phyloP scores from a whole-genome alignment of 2,797 vertebrate species.

The Apogon hyalosoma region DNA sequence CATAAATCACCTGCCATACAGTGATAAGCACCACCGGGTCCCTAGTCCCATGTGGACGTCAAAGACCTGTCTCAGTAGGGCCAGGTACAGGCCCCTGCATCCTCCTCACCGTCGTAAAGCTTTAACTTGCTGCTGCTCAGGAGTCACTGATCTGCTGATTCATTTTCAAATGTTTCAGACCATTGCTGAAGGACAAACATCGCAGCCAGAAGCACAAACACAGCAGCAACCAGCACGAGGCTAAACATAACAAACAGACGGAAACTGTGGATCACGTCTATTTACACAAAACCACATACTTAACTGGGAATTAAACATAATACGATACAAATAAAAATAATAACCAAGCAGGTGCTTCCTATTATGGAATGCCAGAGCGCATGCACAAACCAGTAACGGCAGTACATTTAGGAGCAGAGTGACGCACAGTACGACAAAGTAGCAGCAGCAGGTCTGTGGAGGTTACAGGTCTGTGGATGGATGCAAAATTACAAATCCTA shows the following conservation, averaged over 20 bases:
- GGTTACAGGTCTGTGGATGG: slow-evolving; percentile 74
- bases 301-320: neutral
- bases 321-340: neutral
- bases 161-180: slow-evolving; percentile 37
- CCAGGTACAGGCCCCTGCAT: slow-evolving; percentile 87
- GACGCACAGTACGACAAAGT: slow-evolving; percentile 81
- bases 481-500: no score
- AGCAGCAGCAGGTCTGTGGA: slow-evolving; percentile 34
- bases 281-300: neutral
- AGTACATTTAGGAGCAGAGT: no score
- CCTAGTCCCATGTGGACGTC: slow-evolving; percentile 90
- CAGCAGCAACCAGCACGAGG: slow-evolving; percentile 38
- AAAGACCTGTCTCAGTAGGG: slow-evolving; percentile 91
- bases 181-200: slow-evolving; percentile 63
- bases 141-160: slow-evolving; percentile 54
- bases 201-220: slow-evolving; percentile 64
- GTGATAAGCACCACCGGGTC: slow-evolving; percentile 90
- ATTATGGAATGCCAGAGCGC: slow-evolving; percentile 18
- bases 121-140: slow-evolving; percentile 82
- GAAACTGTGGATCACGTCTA: neutral
- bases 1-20: slow-evolving; percentile 88
- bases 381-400: slow-evolving; percentile 51
- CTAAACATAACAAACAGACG: slow-evolving; percentile 48
- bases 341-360: slow-evolving; percentile 54
- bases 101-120: slow-evolving; percentile 80